phyloP scores from a whole-genome alignment of 2,888 invertebrate genomes.

The Scotopteryx bipunctaria region DNA sequence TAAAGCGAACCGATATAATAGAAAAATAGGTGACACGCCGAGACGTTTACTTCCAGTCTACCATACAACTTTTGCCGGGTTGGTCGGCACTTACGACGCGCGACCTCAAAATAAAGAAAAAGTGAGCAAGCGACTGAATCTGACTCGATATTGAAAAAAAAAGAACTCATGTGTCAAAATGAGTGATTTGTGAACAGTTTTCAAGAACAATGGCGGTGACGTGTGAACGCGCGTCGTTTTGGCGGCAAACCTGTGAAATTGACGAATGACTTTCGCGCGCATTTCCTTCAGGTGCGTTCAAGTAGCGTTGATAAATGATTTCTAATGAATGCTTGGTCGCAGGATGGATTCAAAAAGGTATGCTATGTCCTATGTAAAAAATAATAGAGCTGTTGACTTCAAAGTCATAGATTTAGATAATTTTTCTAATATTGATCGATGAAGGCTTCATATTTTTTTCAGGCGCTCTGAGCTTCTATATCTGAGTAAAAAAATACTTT shows the following conservation, averaged over 20 bases:
- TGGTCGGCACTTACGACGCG: constrained; percentile 68
- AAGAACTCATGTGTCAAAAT: constrained; percentile 16
- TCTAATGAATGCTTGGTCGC: constrained; percentile 49
- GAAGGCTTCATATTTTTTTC: background rate
- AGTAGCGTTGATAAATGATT: constrained; percentile 58
- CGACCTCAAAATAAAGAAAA: constrained; percentile 41
- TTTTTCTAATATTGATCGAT: background rate
- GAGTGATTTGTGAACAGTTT: constrained; percentile 28
- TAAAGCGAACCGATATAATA: constrained; percentile 65
- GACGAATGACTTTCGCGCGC: constrained; percentile 77
- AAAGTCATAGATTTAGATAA: background rate
- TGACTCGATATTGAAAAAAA: constrained; percentile 23
- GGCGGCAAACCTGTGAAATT: constrained; percentile 66
- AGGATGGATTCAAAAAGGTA: constrained; percentile 26
- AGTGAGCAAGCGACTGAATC: too few relatives aligned
- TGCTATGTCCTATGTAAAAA: constrained; percentile 24
- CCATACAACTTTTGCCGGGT: constrained; percentile 72
- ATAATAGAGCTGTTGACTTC: background rate
- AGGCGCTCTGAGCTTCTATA: background rate
- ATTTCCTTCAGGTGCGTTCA: constrained; percentile 77
- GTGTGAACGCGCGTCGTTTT: constrained; percentile 63
- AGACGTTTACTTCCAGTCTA: constrained; percentile 63
- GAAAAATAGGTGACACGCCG: constrained; percentile 68
- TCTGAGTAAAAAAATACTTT: too few relatives aligned
- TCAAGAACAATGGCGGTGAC: constrained; percentile 58